Percentiles rank a stretch among this genome's conserved stretches.
phyloP scores from a whole-genome alignment of 2,888 invertebrate genomes.

The Tridacna gigas region DNA sequence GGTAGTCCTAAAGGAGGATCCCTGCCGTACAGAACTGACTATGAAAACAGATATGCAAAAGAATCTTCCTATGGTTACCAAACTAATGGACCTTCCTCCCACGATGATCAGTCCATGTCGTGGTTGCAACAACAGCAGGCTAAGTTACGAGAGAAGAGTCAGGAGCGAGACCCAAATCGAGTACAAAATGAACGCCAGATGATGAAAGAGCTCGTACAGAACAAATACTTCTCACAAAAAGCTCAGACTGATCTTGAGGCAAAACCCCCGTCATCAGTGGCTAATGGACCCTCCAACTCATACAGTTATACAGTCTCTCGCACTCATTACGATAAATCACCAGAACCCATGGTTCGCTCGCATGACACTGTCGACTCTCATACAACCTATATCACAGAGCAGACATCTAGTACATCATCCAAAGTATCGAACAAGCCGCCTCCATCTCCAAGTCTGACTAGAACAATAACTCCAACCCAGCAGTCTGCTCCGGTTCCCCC shows the following conservation, averaged over 20 bases:
- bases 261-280: constrained; percentile 57
- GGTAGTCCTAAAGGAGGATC: constrained; percentile 68
- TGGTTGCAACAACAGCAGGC: constrained; percentile 84
- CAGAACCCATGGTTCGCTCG: constrained; percentile 58
- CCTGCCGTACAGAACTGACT: constrained; percentile 79
- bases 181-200: constrained; percentile 90
- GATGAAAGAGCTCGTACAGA: constrained; percentile 87
- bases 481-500: constrained; percentile 78
- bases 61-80: constrained; percentile 69
- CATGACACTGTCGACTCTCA: constrained; percentile 62
- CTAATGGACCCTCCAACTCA: constrained; percentile 73
- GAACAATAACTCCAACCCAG: constrained; percentile 70
- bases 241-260: constrained; percentile 85
- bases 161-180: constrained; percentile 66
- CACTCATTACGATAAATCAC: constrained; percentile 69
- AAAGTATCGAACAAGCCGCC: constrained; percentile 66
- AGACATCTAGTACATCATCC: constrained; percentile 46
- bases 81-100: constrained; percentile 70
- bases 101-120: constrained; percentile 69
- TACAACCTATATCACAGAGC: constrained; percentile 62
- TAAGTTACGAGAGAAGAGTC: constrained; percentile 78
- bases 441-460: constrained; percentile 71
- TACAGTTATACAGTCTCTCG: constrained; percentile 69
- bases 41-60: constrained; percentile 73
- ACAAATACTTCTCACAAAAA: constrained; percentile 84